Percentiles rank a stretch among this genome's conserved stretches.
phyloP scores from a whole-genome alignment of 2,797 vertebrate species.

The Coluber constrictor region DNA sequence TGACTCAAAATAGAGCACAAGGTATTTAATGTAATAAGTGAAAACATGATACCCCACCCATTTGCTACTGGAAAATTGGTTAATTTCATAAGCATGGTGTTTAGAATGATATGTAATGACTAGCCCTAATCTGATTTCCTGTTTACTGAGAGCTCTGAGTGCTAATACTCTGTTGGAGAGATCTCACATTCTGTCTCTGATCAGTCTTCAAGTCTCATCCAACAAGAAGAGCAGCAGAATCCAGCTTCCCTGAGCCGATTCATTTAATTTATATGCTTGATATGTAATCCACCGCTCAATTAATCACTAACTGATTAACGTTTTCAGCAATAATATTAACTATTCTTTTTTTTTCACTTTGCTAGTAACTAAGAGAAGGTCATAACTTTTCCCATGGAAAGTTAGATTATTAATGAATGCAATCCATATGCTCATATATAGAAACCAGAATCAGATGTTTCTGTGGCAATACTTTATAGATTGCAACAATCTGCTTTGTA shows the following conservation, averaged over 20 bases:
- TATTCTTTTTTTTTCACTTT: neutral
- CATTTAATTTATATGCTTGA: conserved; percentile 8
- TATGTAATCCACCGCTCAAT: conserved; percentile 17
- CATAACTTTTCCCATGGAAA: neutral
- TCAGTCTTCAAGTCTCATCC: neutral
- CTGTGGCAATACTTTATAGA: conserved; percentile 2
- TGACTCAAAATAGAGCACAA: neutral
- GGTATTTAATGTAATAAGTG: neutral
- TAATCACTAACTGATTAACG: conserved; percentile 14
- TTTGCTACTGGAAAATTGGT: neutral
- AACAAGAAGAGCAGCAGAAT: neutral
- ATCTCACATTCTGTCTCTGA: neutral
- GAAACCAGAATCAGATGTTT: neutral
- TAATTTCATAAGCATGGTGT: neutral
- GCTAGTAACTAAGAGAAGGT: conserved; percentile 7
- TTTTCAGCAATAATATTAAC: conserved; percentile 5
- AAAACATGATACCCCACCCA: neutral
- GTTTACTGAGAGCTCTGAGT: neutral
- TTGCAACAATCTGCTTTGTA: neutral
- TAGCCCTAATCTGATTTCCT: neutral
- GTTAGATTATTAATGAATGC: neutral
- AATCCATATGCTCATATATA: neutral
- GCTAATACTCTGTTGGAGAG: neutral
- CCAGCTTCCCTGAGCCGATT: conserved; percentile 1
- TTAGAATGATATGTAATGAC: neutral